phyloP scores from a whole-genome alignment of 1,140 invertebrate genomes.

The Caerostris darwini region DNA sequence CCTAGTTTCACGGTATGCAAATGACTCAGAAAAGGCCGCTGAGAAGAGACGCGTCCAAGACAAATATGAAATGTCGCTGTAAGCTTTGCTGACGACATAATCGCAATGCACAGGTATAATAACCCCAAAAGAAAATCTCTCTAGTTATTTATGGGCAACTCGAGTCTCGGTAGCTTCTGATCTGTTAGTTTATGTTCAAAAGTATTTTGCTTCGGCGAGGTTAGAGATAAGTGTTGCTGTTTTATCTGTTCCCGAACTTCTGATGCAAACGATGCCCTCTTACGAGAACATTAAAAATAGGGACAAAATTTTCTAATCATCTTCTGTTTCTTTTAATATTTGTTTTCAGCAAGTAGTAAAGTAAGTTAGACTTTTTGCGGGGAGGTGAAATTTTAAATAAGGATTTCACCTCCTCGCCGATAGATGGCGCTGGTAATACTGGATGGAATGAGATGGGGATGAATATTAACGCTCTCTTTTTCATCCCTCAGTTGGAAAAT shows the following conservation, averaged over 20 bases:
- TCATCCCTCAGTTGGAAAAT: no score
- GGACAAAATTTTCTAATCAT: constrained; percentile 7
- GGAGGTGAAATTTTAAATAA: background rate
- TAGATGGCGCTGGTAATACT: constrained; percentile 20
- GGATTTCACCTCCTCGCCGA: background rate
- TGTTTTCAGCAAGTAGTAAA: background rate
- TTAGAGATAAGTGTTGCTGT: background rate
- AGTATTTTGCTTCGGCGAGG: constrained; percentile 9
- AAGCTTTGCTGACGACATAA: constrained; percentile 66
- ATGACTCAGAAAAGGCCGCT: constrained; percentile 62
- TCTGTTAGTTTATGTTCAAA: constrained; percentile 38
- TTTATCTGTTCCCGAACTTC: constrained; percentile 17
- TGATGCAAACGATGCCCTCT: background rate
- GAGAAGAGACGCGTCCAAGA: constrained; percentile 42
- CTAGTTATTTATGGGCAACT: constrained; percentile 43
- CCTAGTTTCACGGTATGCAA: constrained; percentile 49
- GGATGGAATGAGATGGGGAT: background rate
- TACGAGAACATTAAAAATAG: background rate
- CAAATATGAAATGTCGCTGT: constrained; percentile 59
- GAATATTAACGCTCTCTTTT: no score
- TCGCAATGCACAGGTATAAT: constrained; percentile 56
- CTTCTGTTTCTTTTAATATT: background rate
- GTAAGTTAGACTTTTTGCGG: constrained; percentile 6
- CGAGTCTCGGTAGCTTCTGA: background rate
- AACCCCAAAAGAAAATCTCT: constrained; percentile 65